Evolutionary conservation across 2,888 invertebrate species (phyloP).

Genomic region (Drosophila falleni): DNA sequence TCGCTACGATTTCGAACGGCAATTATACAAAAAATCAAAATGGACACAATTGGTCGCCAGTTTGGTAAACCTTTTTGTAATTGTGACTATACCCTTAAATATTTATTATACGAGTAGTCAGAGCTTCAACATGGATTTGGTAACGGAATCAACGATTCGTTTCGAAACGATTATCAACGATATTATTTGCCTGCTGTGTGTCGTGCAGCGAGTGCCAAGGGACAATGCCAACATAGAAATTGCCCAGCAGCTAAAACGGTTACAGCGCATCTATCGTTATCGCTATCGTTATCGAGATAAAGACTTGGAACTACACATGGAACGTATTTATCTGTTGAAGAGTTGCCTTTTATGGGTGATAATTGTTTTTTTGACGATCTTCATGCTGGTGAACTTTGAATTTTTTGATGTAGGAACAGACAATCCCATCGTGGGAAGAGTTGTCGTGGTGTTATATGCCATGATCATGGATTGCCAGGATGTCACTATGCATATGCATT

Average conservation of each 20-base stretch:
- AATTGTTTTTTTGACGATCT: background rate
- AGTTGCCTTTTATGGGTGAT: constrained; percentile 29
- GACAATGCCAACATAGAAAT: constrained; percentile 25
- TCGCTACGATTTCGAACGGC: constrained; percentile 41
- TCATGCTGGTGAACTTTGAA: background rate
- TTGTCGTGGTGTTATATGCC: background rate
- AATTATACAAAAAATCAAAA: constrained; percentile 10
- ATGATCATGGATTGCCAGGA: constrained; percentile 17
- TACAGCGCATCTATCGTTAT: constrained; percentile 24
- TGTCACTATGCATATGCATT: constrained; percentile 33
- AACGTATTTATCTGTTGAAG: constrained; percentile 29
- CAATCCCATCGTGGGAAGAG: accelerated
- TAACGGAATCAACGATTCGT: background rate
- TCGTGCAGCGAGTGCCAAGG: constrained; percentile 28
- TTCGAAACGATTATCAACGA: constrained; percentile 22
- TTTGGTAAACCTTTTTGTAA: constrained; percentile 22
- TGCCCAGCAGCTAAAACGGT: background rate
- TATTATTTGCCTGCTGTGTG: constrained; percentile 28
- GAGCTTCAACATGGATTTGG: background rate
- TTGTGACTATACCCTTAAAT: background rate
- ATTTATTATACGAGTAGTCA: background rate
- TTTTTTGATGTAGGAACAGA: accelerated
- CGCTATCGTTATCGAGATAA: background rate
- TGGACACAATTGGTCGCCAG: constrained; percentile 37
- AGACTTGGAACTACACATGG: background rate